Evolutionary conservation across 2,113 vertebrate species (phyloP).

Genomic region (Phainopepla nitens): DNA sequence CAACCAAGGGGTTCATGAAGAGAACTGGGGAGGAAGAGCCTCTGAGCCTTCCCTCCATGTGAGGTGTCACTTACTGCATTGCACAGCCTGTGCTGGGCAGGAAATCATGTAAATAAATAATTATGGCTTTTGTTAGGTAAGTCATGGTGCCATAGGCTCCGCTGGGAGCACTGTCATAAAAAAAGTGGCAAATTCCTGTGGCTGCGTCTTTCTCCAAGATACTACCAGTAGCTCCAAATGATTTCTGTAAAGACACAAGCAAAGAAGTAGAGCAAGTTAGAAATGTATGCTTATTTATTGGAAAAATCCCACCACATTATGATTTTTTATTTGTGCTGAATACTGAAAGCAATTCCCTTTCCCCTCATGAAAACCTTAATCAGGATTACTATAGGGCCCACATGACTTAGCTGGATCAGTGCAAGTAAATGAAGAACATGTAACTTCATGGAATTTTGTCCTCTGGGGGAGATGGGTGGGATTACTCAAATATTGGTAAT

Average conservation of each 20-base stretch:
- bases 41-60: not conserved
- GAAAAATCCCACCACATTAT: fast-evolving
- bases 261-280: not conserved
- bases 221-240: slow-evolving; percentile 79
- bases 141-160: slow-evolving; percentile 97
- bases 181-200: slow-evolving; percentile 92
- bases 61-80: slow-evolving; percentile 76
- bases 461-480: not conserved
- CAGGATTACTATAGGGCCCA: not conserved
- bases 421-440: not conserved
- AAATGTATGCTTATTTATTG: not conserved
- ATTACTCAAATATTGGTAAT: not conserved
- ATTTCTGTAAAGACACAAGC: slow-evolving; percentile 76
- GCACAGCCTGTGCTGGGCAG: slow-evolving; percentile 89
- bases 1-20: not conserved
- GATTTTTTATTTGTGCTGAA: not conserved
- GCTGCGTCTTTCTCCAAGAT: slow-evolving; percentile 88
- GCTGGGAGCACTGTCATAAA: slow-evolving; percentile 96
- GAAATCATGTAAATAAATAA: slow-evolving; percentile 88
- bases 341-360: not conserved
- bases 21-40: not conserved
- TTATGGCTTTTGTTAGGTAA: slow-evolving; percentile 90
- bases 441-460: not conserved
- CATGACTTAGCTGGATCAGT: not conserved
- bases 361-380: not conserved